These are phyloP conservation scores for Protaetia brevitarsis DNA, from an alignment of 1,140 invertebrate genomes.

Conservation along the genomic window DNA sequence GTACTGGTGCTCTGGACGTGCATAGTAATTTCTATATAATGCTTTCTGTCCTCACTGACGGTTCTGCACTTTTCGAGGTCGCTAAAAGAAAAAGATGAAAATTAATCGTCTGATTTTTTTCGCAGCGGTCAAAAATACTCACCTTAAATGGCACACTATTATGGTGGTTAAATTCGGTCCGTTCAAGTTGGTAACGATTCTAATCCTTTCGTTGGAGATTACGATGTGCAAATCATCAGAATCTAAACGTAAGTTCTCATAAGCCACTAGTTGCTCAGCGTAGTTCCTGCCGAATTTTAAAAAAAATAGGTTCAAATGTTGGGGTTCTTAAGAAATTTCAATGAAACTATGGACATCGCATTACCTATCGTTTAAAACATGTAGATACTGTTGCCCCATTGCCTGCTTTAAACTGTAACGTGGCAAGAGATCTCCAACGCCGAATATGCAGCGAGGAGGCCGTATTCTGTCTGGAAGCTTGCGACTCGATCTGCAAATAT, in stretches of 20 bases:
- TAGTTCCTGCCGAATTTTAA: conserved; percentile 56
- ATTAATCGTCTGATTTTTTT: conserved; percentile 26
- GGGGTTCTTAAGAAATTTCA: background rate
- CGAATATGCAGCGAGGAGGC: conserved; percentile 73
- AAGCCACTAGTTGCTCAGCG: conserved; percentile 78
- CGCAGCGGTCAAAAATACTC: background rate
- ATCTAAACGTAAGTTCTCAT: conserved; percentile 72
- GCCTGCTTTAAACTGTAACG: conserved; percentile 74
- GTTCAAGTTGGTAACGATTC: conserved; percentile 66
- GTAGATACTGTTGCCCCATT: conserved; percentile 79
- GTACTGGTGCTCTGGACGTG: conserved; percentile 53
- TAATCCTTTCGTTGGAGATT: conserved; percentile 73
- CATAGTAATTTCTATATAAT: conserved; percentile 78
- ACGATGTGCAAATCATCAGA: conserved; percentile 69
- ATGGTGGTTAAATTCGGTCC: conserved; percentile 54
- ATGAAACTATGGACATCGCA: too few relatives aligned
- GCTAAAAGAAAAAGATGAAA: conserved; percentile 45
- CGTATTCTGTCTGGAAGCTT: conserved; percentile 67
- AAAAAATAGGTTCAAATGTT: conserved; percentile 5
- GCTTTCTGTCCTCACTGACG: conserved; percentile 53
- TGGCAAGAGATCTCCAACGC: conserved; percentile 80
- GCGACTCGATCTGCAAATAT: conserved; percentile 56
- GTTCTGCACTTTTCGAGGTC: conserved; percentile 61
- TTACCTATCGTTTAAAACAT: conserved; percentile 67
- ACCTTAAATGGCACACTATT: conserved; percentile 66